Conservation (phyloP, 2,888 invertebrate genomes). For the Drosophila affinis region DNA sequence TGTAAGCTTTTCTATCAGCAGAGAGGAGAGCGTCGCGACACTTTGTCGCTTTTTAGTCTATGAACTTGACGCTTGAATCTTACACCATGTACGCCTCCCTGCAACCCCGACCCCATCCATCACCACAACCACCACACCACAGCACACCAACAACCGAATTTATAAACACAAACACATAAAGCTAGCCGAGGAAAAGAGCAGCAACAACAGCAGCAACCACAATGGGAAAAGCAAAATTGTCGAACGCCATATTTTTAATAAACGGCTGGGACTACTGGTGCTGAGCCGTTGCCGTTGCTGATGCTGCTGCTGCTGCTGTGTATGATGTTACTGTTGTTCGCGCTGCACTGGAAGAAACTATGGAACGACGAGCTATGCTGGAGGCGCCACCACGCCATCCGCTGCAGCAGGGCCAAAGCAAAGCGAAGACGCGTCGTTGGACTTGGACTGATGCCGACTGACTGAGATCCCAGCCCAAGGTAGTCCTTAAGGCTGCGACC, state of each 20-base stretch:
- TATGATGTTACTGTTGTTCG: conserved; percentile 1
- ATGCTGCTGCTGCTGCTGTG: neutral
- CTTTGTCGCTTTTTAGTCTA: conserved; percentile 53
- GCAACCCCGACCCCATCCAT: neutral
- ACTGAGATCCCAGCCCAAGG: conserved; percentile 48
- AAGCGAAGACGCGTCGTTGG: conserved; percentile 64
- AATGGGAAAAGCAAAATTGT: conserved; percentile 1
- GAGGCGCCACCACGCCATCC: conserved; percentile 39
- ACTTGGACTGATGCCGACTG: conserved; percentile 71
- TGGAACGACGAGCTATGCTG: conserved; percentile 14
- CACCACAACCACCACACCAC: conserved; percentile 11
- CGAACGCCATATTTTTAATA: too few species aligned
- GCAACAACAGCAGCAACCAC: neutral
- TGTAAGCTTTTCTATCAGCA: conserved; percentile 25
- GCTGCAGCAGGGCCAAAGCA: conserved; percentile 46
- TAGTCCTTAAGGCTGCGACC: neutral
- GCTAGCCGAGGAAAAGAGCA: conserved; percentile 17
- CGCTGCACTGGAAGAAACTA: neutral
- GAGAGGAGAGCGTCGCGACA: conserved; percentile 35
- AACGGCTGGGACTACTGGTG: neutral
- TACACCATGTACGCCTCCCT: neutral
- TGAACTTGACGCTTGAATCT: conserved; percentile 47
- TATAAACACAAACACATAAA: neutral
- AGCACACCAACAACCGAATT: conserved; percentile 4
- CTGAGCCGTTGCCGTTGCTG: neutral